Percentiles rank a stretch among this genome's conserved stretches.
These are phyloP conservation scores for Lophius piscatorius DNA, from an alignment of 2,113 vertebrate genomes.

Conservation along the genomic window DNA sequence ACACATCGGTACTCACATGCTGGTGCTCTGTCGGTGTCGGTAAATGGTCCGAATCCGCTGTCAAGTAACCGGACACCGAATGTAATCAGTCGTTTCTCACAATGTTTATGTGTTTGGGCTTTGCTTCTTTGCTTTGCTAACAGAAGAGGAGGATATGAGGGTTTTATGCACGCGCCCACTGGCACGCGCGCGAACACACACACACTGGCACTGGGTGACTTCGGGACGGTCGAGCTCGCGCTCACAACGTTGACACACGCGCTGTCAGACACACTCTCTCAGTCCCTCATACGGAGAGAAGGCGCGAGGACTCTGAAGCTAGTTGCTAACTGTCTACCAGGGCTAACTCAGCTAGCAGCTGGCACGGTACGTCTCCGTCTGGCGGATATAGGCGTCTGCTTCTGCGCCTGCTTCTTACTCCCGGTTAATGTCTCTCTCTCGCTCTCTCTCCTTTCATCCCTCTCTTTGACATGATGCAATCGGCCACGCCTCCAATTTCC, in stretches of 20 bases:
- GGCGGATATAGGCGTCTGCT: conserved; percentile 48
- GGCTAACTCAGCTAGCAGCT: conserved; percentile 73
- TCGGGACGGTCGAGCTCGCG: conserved; percentile 38
- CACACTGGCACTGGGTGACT: conserved; percentile 30
- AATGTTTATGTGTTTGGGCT: conserved; percentile 31
- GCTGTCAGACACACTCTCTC: conserved; percentile 26
- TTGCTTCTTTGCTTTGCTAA: conserved; percentile 35
- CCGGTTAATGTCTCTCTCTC: conserved; percentile 38
- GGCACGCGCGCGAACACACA: not conserved
- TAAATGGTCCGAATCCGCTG: conserved; percentile 50
- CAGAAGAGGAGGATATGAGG: conserved; percentile 18
- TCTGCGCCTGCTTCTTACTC: conserved; percentile 62
- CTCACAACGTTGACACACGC: conserved; percentile 31
- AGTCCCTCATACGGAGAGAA: conserved; percentile 10
- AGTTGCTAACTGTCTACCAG: conserved; percentile 59
- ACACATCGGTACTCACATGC: conserved; percentile 67
- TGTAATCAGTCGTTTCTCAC: conserved; percentile 52
- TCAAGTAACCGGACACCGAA: conserved; percentile 62
- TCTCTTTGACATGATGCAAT: conserved; percentile 40
- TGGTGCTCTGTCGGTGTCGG: conserved; percentile 39
- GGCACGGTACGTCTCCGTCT: conserved; percentile 45
- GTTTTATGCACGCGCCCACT: not conserved
- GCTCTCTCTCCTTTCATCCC: conserved; percentile 26
- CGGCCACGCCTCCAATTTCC: conserved; percentile 6
- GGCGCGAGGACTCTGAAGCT: conserved; percentile 49